Evolutionary conservation across 1,140 invertebrate species (phyloP).

Genomic region (Plutomurus gul): DNA sequence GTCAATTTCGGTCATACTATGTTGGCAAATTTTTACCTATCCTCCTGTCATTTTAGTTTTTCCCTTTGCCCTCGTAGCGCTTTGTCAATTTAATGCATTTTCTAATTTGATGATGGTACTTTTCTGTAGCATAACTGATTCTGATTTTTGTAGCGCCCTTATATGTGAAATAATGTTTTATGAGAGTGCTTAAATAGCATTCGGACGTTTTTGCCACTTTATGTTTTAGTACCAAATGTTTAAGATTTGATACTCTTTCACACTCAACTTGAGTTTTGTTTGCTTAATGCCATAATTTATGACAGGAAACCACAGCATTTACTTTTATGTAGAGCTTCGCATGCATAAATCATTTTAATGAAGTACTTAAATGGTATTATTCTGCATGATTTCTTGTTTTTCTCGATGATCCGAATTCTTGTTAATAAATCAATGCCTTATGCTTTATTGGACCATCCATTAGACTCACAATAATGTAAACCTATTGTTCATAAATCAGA

Average conservation of each 20-base stretch:
- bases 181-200: no score
- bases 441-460: not conserved
- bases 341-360: conserved; percentile 1
- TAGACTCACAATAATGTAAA: no score
- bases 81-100: no score
- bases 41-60: not conserved
- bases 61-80: not conserved
- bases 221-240: not conserved
- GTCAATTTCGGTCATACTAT: not conserved
- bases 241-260: not conserved
- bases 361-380: not conserved
- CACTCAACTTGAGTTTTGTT: not conserved
- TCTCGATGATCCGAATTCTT: not conserved
- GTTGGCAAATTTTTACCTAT: not conserved
- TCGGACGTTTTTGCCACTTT: not conserved
- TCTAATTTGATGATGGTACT: no score
- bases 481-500: no score
- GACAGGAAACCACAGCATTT: not conserved
- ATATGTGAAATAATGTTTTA: no score
- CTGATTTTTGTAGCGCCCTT: no score
- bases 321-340: not conserved
- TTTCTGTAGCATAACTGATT: no score
- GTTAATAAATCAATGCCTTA: not conserved
- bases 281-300: not conserved
- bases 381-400: not conserved